These are phyloP conservation scores for Augochlora pura DNA, from an alignment of 1,140 invertebrate species.

Conservation along the genomic window DNA sequence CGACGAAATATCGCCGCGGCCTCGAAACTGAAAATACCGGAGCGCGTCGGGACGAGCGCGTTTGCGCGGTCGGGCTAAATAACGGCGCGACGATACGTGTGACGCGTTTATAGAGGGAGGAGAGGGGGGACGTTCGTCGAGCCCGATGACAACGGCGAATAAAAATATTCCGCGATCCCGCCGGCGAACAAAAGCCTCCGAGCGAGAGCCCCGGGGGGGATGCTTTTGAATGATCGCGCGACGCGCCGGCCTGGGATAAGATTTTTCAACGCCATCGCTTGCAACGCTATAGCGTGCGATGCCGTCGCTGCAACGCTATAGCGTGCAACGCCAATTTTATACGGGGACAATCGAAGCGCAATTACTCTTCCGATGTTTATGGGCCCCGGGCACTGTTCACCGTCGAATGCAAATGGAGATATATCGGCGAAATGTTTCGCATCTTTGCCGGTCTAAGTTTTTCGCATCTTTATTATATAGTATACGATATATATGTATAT, in stretches of 20 bases:
- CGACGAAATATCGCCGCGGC: conserved; percentile 21
- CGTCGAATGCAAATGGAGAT: too few relatives aligned
- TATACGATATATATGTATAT: too few relatives aligned
- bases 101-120: conserved; percentile 9
- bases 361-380: too few relatives aligned
- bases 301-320: too few relatives aligned
- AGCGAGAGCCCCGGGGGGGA: not conserved
- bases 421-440: too few relatives aligned
- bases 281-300: too few relatives aligned
- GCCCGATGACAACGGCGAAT: not conserved
- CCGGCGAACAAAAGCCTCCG: not conserved
- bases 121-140: not conserved
- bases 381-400: too few relatives aligned
- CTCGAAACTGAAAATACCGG: conserved; percentile 20
- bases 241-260: not conserved
- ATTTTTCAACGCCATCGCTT: not conserved
- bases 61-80: not conserved
- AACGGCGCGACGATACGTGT: conserved; percentile 1
- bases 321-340: too few relatives aligned
- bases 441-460: too few relatives aligned
- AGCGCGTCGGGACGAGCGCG: not conserved
- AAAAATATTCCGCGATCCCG: conserved; percentile 16
- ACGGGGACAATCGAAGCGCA: too few relatives aligned
- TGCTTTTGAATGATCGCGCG: too few relatives aligned
- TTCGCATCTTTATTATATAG: too few relatives aligned